Evolutionary conservation across 2,113 vertebrate species (phyloP), one percentile per base, ranked within the genome.

Genomic region (Megalops atlanticus): DNA sequence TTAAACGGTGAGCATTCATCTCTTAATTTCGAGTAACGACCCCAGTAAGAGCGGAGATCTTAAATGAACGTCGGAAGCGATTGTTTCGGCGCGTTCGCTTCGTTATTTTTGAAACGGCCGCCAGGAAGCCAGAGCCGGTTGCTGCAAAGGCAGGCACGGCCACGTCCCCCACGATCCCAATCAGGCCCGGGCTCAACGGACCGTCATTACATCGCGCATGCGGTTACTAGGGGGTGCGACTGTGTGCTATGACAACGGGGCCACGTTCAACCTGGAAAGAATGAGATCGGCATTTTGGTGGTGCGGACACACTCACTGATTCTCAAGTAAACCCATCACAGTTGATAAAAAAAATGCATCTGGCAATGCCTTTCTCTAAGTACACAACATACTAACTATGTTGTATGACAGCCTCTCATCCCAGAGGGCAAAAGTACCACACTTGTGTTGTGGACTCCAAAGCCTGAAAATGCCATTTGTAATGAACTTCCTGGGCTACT

Each of bases 11-110:
- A 71, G 47, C 74, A 82, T 72, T 81, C 77, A 76, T 79, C 74
- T 82, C 77, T 85, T 80, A 76, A 81, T 84, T 85, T 81, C 27
- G 64, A 84, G 89, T 83, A 69, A 33, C 24, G 74, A 52, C 71
- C 78, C 80, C 69, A 76, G 81, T 81, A 45, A 41, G 27, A 82
- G 38, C 6, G 21, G 18, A 52, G 58, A 80, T 58, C 24, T 58
- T 1, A 16, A 38, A 16, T 38, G 18, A 71, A 36, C 18, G 5
- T 1, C 69, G 33, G 15, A 18, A 21, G 69, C 6, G 35, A 71
- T 18, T 38, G 33, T 71, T 71, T 71, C 15, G 8, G 33, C 6
- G 8, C 7, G 58, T 64, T 58, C n/a, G 8, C 21, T 24, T 15
- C 4, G 52, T n/a, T 10, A 27, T 64, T n/a, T 11, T 8, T 11